Percentiles rank a stretch among this genome's conserved stretches.
Evolutionary conservation across 1,140 invertebrate species (phyloP).

Genomic region (Diabrotica virgifera): DNA sequence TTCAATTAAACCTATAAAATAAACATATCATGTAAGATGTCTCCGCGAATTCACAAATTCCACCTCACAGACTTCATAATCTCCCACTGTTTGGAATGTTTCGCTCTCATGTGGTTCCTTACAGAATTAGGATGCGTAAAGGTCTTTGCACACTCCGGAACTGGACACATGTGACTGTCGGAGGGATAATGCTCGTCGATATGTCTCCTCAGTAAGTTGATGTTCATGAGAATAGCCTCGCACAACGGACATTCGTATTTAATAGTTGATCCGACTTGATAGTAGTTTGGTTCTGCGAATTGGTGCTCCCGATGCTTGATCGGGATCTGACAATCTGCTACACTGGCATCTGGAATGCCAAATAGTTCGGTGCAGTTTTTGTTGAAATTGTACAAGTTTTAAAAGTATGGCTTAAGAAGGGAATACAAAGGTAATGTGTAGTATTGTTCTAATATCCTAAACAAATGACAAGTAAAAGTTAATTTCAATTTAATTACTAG

Average conservation of each 20-base stretch:
- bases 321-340: conserved; percentile 16
- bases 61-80: conserved; percentile 78
- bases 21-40: no score
- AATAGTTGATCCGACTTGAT: conserved; percentile 7
- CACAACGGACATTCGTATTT: conserved; percentile 69
- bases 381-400: conserved; percentile 15
- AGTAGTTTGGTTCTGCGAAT: conserved; percentile 1
- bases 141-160: conserved; percentile 65
- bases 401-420: no score
- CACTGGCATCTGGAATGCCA: conserved; percentile 51
- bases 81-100: conserved; percentile 74
- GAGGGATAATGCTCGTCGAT: conserved; percentile 77
- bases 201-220: conserved; percentile 66
- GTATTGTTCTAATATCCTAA: no score
- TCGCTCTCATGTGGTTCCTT: conserved; percentile 78
- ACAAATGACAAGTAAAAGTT: no score
- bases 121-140: conserved; percentile 80
- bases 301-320: conserved; percentile 22
- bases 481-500: no score
- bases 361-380: conserved; percentile 36
- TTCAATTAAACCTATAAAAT: no score
- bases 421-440: no score
- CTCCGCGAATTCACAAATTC: conserved; percentile 46
- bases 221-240: conserved; percentile 59
- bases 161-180: conserved; percentile 75